phyloP scores from a whole-genome alignment of 2,888 invertebrate species.

The Yponomeuta evonymella region DNA sequence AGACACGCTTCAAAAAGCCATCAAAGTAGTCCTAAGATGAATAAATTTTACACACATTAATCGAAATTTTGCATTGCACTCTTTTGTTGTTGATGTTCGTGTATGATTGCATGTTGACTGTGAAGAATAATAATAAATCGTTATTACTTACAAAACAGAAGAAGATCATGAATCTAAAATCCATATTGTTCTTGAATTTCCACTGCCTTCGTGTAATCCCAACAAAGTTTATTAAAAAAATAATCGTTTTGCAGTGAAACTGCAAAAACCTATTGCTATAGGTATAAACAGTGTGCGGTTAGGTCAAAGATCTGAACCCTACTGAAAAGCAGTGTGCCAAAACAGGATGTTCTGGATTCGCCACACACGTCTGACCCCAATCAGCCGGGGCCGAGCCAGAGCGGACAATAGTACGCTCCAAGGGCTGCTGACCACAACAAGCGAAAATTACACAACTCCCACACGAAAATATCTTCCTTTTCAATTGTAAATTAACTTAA shows the following conservation, averaged over 20 bases:
- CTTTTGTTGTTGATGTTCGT: too few relatives aligned
- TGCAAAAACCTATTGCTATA: neutral
- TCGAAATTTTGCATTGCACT: too few relatives aligned
- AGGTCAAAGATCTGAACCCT: conserved; percentile 33
- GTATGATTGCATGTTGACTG: too few relatives aligned
- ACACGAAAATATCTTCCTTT: neutral
- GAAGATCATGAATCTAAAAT: conserved; percentile 38
- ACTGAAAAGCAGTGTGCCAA: conserved; percentile 44
- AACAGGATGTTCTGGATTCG: conserved; percentile 55
- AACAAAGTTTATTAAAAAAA: neutral
- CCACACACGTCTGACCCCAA: conserved; percentile 45
- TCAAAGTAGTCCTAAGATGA: too few relatives aligned
- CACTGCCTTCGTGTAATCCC: neutral
- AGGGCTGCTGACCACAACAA: conserved; percentile 30
- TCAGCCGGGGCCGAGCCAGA: conserved; percentile 23
- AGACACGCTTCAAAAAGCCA: too few relatives aligned
- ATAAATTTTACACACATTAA: too few relatives aligned
- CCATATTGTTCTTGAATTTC: conserved; percentile 32
- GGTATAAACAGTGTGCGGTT: neutral
- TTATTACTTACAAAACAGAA: conserved; percentile 45
- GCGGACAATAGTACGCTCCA: conserved; percentile 38
- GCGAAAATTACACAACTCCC: conserved; percentile 7
- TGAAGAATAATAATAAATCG: too few relatives aligned
- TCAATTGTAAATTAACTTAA: neutral
- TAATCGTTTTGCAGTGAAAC: neutral